Conservation (phyloP, 2,113 vertebrate species). For the Lepus timidus region DNA sequence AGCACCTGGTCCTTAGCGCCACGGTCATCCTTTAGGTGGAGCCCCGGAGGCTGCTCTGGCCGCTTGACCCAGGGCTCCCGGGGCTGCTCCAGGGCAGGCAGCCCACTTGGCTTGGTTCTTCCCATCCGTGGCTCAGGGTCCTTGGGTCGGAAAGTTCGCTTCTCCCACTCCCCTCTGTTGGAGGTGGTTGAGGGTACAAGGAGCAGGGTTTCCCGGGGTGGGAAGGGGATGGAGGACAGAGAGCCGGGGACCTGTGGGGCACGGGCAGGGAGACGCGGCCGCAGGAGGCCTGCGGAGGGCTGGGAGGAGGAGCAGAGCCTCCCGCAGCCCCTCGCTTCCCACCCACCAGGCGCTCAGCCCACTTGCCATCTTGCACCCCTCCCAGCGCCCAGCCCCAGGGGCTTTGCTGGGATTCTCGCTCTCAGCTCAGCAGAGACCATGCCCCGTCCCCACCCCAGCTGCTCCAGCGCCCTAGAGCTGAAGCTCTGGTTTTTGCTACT, state of each 20-base stretch:
- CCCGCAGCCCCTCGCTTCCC: neutral
- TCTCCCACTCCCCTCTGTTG: too few relatives aligned
- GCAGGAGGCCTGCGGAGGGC: too few relatives aligned
- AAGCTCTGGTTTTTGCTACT: too few relatives aligned
- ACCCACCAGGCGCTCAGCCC: neutral
- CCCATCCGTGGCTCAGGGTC: fast-evolving
- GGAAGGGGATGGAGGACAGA: neutral
- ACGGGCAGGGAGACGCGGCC: too few relatives aligned
- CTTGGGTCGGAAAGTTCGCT: too few relatives aligned
- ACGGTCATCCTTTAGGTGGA: fast-evolving
- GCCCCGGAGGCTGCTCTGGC: fast-evolving
- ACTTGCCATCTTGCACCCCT: fast-evolving
- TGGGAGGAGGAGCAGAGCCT: neutral
- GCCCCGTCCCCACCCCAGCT: neutral
- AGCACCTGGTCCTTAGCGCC: fast-evolving
- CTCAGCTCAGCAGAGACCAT: neutral
- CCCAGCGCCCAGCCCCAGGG: neutral
- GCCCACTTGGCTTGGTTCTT: too few relatives aligned
- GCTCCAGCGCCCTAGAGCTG: neutral
- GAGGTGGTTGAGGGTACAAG: neutral
- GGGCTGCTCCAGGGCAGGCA: neutral
- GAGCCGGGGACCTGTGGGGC: fast-evolving
- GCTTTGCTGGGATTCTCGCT: neutral
- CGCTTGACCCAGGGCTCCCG: fast-evolving
- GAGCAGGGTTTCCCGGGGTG: neutral